Evolutionary conservation across 2,113 vertebrate species (phyloP).

Genomic region (Gyps fulvus): DNA sequence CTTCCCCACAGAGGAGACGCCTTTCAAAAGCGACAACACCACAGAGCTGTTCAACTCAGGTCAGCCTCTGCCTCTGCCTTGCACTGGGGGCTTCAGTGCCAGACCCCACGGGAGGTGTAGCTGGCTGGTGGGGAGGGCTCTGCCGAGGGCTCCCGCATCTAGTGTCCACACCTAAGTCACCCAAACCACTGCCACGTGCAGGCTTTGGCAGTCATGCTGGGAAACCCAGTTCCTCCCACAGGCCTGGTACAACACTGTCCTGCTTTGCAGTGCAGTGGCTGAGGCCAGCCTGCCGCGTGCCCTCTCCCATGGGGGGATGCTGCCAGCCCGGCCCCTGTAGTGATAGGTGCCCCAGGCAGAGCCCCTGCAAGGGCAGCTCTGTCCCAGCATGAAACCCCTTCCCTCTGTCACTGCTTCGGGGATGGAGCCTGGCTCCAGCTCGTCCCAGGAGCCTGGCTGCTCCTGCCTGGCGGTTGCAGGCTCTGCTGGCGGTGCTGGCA

Average conservation of each 20-base stretch:
- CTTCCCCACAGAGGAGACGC: slow-evolving; percentile 59
- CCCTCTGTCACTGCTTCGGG: not conserved
- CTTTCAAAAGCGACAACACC: slow-evolving; percentile 79
- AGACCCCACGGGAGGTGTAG: not conserved
- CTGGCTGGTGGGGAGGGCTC: not conserved
- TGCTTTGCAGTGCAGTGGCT: not conserved
- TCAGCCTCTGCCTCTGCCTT: slow-evolving; percentile 54
- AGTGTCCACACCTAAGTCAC: not conserved
- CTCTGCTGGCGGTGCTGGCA: not conserved
- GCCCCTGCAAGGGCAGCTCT: not conserved
- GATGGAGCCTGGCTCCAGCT: not conserved
- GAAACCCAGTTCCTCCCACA: not conserved
- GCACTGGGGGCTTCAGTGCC: not conserved
- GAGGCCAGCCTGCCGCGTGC: not conserved
- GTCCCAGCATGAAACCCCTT: not conserved
- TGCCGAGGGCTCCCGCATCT: not conserved
- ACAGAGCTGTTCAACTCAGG: slow-evolving; percentile 83
- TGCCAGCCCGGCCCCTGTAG: not conserved
- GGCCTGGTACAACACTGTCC: not conserved
- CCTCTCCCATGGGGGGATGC: not conserved
- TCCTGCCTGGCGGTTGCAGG: not conserved
- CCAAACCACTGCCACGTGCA: not conserved
- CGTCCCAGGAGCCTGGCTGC: not conserved
- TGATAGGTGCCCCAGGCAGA: not conserved
- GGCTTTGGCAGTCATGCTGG: not conserved